Evolutionary conservation across 2,797 vertebrate species (phyloP).

Genomic region (Hydrolagus colliei): DNA sequence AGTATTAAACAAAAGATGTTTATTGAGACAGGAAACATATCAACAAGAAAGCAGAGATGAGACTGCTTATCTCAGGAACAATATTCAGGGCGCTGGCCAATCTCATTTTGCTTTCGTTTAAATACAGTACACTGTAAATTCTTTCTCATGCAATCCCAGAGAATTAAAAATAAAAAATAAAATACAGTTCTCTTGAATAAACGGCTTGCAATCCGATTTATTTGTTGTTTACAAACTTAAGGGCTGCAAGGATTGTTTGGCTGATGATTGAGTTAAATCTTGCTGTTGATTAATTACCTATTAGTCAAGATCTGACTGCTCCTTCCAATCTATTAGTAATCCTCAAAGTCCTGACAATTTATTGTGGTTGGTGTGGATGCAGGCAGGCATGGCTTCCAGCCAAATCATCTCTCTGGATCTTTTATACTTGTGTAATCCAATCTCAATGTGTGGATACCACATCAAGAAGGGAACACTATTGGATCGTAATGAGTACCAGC

Average conservation of each 20-base stretch:
- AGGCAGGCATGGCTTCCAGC: neutral
- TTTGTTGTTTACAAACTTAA: neutral
- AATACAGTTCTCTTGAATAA: neutral
- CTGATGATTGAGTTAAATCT: neutral
- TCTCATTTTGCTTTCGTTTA: neutral
- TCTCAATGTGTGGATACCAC: neutral
- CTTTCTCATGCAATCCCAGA: too few species aligned
- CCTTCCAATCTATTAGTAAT: neutral
- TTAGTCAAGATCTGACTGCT: neutral
- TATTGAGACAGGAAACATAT: neutral
- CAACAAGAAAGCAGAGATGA: neutral
- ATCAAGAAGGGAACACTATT: neutral
- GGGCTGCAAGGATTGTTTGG: neutral
- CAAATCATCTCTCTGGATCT: neutral
- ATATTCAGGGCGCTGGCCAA: neutral
- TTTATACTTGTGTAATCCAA: neutral
- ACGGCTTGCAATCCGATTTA: neutral
- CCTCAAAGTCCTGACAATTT: neutral
- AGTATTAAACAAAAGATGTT: neutral
- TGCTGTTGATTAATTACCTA: neutral
- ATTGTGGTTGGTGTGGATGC: neutral
- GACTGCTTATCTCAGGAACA: neutral
- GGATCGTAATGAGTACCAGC: neutral
- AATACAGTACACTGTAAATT: neutral
- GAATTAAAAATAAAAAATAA: too few species aligned